Conservation (phyloP, 2,888 invertebrate genomes). For the Cenopis cana region DNA sequence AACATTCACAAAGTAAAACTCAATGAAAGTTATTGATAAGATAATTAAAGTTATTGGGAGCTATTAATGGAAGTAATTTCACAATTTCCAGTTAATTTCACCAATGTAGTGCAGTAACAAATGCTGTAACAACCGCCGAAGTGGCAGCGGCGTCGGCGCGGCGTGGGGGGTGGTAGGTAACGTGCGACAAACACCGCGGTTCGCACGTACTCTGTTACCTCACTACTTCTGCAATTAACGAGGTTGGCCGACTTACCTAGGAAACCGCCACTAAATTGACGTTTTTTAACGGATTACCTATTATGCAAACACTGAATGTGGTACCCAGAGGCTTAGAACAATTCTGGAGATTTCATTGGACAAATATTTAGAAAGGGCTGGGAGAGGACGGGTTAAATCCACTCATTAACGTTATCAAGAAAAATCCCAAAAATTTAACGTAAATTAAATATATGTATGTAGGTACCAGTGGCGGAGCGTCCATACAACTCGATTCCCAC, state of each 20-base stretch:
- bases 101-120: not conserved
- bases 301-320: conserved; percentile 41
- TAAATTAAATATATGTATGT: too few relatives aligned
- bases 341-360: conserved; percentile 15
- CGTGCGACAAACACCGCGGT: conserved; percentile 42
- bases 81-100: not conserved
- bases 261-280: conserved; percentile 42
- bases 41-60: too few relatives aligned
- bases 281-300: conserved; percentile 43
- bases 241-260: conserved; percentile 52
- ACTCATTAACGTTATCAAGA: not conserved
- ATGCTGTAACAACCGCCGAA: not conserved
- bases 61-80: not conserved
- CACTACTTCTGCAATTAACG: conserved; percentile 65
- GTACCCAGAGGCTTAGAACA: conserved; percentile 19
- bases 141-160: conserved; percentile 1
- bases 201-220: conserved; percentile 66
- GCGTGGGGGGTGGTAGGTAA: too few relatives aligned
- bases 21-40: not conserved
- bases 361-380: not conserved
- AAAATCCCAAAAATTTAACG: not conserved
- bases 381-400: too few relatives aligned
- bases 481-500: too few relatives aligned
- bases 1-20: too few relatives aligned
- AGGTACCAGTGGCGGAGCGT: too few relatives aligned